Conservation (phyloP, 1,140 invertebrate genomes). For the Drosophila pallidifrons region DNA sequence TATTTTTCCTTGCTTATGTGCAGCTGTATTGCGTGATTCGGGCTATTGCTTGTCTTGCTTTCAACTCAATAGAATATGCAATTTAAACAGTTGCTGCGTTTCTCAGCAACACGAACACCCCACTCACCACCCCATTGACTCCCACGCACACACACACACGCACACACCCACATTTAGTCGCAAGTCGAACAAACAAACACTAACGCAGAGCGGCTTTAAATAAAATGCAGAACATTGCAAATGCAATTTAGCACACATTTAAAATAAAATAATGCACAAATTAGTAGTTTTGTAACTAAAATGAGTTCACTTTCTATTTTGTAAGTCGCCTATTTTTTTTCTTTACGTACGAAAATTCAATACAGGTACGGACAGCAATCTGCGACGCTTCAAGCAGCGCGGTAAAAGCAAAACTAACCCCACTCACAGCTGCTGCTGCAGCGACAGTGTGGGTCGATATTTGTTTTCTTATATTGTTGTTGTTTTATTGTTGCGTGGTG, state of each 20-base stretch:
- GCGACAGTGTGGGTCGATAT: constrained; percentile 38
- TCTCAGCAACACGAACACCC: constrained; percentile 50
- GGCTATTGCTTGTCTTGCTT: constrained; percentile 10
- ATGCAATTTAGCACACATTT: constrained; percentile 25
- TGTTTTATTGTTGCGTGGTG: constrained; percentile 2
- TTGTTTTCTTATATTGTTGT: constrained; percentile 34
- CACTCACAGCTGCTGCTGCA: constrained; percentile 39
- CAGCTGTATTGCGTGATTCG: constrained; percentile 9
- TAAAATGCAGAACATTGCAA: constrained; percentile 10
- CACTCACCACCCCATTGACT: constrained; percentile 3
- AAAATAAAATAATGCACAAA: background rate
- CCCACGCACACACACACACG: constrained; percentile 15
- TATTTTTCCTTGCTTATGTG: constrained; percentile 6
- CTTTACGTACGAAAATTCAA: constrained; percentile 52
- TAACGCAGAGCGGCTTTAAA: background rate
- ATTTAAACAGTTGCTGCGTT: constrained; percentile 56
- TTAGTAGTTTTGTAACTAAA: constrained; percentile 15
- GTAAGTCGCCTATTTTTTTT: background rate
- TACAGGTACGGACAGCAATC: constrained; percentile 36
- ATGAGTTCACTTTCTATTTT: constrained; percentile 47
- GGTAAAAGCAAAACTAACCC: constrained; percentile 40
- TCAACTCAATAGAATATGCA: constrained; percentile 57
- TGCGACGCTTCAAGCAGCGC: constrained; percentile 44
- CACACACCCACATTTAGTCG: background rate
- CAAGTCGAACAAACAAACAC: constrained; percentile 18